phyloP scores from a whole-genome alignment of 2,113 vertebrate species.

The Rhinolophus sinicus region DNA sequence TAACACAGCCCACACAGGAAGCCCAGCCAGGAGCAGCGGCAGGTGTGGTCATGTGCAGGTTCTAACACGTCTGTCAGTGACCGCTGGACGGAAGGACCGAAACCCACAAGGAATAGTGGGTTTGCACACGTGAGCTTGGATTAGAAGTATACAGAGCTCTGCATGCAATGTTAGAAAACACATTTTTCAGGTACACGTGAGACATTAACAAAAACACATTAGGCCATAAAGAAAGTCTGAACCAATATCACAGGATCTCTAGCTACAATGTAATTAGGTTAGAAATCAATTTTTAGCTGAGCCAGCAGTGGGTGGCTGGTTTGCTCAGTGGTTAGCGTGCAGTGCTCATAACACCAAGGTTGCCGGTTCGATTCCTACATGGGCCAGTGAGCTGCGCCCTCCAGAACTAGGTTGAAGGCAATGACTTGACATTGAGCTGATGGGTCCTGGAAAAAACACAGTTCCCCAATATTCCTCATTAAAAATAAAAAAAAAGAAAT shows the following conservation, averaged over 20 bases:
- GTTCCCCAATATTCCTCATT: too few relatives aligned
- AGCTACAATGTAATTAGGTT: background rate
- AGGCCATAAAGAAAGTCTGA: background rate
- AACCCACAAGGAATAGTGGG: background rate
- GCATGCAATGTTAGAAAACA: fast-evolving
- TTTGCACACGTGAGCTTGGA: background rate
- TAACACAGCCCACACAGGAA: fast-evolving
- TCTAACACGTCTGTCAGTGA: fast-evolving
- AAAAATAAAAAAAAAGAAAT: too few relatives aligned
- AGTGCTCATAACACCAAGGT: too few relatives aligned
- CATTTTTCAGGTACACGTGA: background rate
- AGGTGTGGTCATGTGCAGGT: too few relatives aligned
- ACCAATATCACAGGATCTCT: background rate
- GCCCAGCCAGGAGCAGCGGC: background rate
- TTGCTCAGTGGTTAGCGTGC: too few relatives aligned
- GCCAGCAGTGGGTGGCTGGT: too few relatives aligned
- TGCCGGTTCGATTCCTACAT: too few relatives aligned
- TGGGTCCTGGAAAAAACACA: too few relatives aligned
- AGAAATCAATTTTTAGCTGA: too few relatives aligned
- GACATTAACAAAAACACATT: background rate
- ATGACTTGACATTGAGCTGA: too few relatives aligned
- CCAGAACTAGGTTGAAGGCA: too few relatives aligned
- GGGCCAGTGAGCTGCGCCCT: too few relatives aligned
- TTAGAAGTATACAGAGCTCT: background rate
- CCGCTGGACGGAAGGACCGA: fast-evolving